These are phyloP conservation scores for Megathymus violae DNA, from an alignment of 1,140 invertebrate species.

Conservation along the genomic window DNA sequence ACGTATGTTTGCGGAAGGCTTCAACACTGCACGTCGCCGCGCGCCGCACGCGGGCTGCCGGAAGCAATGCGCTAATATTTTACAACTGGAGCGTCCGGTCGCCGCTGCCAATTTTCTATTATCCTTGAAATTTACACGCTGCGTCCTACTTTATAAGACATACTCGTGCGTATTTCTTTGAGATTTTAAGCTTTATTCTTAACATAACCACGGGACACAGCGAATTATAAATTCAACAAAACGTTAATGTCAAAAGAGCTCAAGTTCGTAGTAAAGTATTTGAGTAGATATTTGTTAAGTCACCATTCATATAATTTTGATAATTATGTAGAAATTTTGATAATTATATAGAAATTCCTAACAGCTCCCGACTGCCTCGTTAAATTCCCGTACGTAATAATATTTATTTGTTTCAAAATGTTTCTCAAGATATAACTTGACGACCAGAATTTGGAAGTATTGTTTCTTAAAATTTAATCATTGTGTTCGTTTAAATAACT, in stretches of 20 bases:
- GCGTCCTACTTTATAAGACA: slow-evolving; percentile 27
- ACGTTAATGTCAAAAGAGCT: not conserved
- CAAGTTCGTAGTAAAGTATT: too few species aligned
- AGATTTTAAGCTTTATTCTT: slow-evolving; percentile 16
- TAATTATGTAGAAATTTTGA: too few species aligned
- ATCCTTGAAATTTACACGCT: slow-evolving; percentile 35
- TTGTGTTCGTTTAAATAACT: too few species aligned
- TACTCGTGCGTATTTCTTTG: slow-evolving; percentile 26
- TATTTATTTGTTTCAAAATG: too few species aligned
- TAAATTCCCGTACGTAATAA: too few species aligned
- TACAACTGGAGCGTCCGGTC: slow-evolving; percentile 27
- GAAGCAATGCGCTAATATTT: slow-evolving; percentile 35
- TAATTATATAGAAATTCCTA: too few species aligned
- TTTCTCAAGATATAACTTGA: too few species aligned
- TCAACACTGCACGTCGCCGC: not conserved
- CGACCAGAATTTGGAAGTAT: too few species aligned
- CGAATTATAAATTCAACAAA: not conserved
- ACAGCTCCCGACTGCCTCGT: too few species aligned
- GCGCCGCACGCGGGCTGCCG: slow-evolving; percentile 19
- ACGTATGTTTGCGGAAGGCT: not conserved
- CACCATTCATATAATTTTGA: too few species aligned
- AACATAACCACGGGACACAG: not conserved
- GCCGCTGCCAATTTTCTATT: slow-evolving; percentile 33
- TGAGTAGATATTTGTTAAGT: too few species aligned
- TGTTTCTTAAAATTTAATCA: too few species aligned